Evolutionary conservation across 1,140 invertebrate genomes (phyloP), one percentile per base, ranked within the genome.

Genomic region (Meloidogyne hapla): DNA sequence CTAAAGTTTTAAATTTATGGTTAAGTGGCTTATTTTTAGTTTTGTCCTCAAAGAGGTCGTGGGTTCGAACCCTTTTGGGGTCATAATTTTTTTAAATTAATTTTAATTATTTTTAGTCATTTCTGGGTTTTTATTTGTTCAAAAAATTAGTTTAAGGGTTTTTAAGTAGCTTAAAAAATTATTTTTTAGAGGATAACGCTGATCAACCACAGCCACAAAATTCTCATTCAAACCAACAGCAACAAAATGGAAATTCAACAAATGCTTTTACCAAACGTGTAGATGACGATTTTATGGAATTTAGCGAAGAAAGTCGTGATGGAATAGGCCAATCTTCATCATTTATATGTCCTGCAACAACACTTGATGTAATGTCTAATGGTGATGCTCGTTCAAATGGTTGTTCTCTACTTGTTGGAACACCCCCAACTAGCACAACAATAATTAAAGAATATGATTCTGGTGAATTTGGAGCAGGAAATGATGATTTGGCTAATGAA

Each of bases 121-220:
- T 42, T 2, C 12, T 42, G 9, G 9, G 2, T 10, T 42, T 42
- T 42, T 13, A 42, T 42, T 9, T 13, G 2, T 6, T 4, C 1
- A 13, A 18, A 21, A 12, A 23, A 2, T 38, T 26, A n/a, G n/a
- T n/a, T n/a, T n/a, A n/a, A n/a, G n/a, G n/a, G n/a, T n/a, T n/a
- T n/a, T n/a, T n/a, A n/a, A n/a, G n/a, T n/a, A n/a, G n/a, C n/a
- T n/a, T n/a, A n/a, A n/a, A 1, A 1, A 26, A 21, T 18, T 25
- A 62, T 75, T 61, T 80, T 82, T n/a, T 28, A 83, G 81, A n/a
- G n/a, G n/a, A n/a, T n/a, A n/a, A 10, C 18, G 4, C 64, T n/a
- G 38, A 28, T n/a, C 66, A 2, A 67, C 21, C 21, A 67, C 65
- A 67, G 9, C 65, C n/a, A n/a, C n/a, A n/a, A n/a, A n/a, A 67